A percentile compares a stretch with the other conserved stretches of the same genome.
phyloP scores from a whole-genome alignment of 2,113 vertebrate species.

The Osmerus mordax region DNA sequence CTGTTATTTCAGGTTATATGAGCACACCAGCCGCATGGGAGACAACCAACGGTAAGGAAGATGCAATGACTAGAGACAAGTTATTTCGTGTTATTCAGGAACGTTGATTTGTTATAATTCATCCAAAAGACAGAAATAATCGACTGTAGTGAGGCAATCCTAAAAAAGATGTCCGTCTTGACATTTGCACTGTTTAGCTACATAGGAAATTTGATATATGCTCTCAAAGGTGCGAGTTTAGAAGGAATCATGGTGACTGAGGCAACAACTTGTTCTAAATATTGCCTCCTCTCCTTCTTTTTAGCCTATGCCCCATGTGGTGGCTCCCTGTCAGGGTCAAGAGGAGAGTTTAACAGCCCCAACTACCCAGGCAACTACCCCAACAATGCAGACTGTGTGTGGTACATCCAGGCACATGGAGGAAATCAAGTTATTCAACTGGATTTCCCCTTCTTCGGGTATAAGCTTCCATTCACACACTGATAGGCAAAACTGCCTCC shows the following conservation, averaged over 20 bases:
- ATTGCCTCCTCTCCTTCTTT: background rate
- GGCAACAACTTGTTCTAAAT: background rate
- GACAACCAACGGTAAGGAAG: too few relatives aligned
- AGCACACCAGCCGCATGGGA: background rate
- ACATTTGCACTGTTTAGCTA: background rate
- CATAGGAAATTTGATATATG: background rate
- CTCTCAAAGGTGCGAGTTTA: background rate
- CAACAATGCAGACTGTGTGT: background rate
- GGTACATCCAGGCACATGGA: slow-evolving; percentile 26
- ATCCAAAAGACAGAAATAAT: background rate
- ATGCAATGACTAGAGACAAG: too few relatives aligned
- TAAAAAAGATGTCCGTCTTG: background rate
- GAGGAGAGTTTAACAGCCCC: slow-evolving; percentile 34
- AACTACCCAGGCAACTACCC: slow-evolving; percentile 30
- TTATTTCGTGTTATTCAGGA: too few relatives aligned
- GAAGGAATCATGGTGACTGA: background rate
- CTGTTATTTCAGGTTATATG: background rate
- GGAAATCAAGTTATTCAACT: background rate
- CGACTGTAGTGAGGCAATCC: background rate
- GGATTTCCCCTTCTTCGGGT: background rate
- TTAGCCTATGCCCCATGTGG: slow-evolving; percentile 16
- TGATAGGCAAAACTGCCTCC: too few relatives aligned
- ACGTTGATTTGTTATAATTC: too few relatives aligned
- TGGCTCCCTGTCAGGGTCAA: slow-evolving; percentile 4
- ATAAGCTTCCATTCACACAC: background rate